Percentiles rank a stretch among this genome's conserved stretches.
Conservation (phyloP, 2,797 vertebrate genomes). For the Pseudomugil tenellus region DNA sequence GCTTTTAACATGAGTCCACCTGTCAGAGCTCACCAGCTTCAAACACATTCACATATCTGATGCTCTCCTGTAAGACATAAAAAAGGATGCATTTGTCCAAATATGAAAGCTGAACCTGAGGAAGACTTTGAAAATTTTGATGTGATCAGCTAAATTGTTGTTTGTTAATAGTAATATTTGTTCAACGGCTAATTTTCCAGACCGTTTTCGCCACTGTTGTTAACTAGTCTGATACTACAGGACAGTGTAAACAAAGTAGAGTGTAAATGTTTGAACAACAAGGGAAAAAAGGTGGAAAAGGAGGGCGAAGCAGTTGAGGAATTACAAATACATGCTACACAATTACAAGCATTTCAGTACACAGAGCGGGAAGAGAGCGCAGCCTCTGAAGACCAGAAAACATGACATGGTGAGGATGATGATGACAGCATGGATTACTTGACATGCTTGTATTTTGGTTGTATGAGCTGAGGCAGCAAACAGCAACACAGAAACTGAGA, state of each 20-base stretch:
- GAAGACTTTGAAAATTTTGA: not conserved
- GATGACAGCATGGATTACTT: not conserved
- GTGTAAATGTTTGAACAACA: not conserved
- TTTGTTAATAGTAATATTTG: not conserved
- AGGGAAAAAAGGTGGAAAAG: not conserved
- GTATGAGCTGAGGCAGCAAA: not conserved
- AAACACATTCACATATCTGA: constrained; percentile 25
- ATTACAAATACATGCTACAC: not conserved
- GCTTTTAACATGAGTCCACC: constrained; percentile 41
- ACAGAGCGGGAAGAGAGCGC: not conserved
- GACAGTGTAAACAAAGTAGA: not conserved
- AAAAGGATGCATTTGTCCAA: constrained; percentile 16
- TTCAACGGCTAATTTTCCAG: not conserved
- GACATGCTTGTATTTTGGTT: not conserved
- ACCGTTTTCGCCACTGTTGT: not conserved
- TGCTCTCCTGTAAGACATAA: constrained; percentile 7
- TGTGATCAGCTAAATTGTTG: not conserved
- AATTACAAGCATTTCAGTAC: not conserved
- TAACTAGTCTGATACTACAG: not conserved
- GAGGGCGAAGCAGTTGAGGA: not conserved
- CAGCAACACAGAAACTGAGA: not conserved
- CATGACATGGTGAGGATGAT: not conserved
- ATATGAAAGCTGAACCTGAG: not conserved
- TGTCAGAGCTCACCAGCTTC: constrained; percentile 55
- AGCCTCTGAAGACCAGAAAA: not conserved